These are phyloP conservation scores for Chiridota heheva DNA, from an alignment of 35 echinoderm and acorn worm species.

Conservation along the genomic window DNA sequence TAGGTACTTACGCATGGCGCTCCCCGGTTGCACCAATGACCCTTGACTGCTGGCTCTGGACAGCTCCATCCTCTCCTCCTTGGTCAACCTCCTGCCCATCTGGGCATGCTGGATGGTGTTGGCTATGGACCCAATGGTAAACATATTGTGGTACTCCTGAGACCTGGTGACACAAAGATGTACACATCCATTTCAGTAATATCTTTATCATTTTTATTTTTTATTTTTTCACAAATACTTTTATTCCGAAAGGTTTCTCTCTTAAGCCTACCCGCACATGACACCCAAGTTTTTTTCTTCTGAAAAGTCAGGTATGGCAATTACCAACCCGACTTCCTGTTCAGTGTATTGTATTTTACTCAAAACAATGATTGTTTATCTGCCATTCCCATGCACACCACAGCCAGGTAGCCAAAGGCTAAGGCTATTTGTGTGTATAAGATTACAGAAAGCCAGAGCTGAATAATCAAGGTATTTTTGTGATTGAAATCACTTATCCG, in stretches of 20 bases:
- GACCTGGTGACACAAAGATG: constrained; percentile 57
- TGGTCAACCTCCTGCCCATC: constrained; percentile 79
- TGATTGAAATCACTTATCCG: no score
- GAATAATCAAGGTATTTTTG: no score
- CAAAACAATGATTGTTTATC: no score
- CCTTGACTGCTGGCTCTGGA: constrained; percentile 88
- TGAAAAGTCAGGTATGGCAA: no score
- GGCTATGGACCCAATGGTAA: constrained; percentile 76
- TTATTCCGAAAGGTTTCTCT: not conserved
- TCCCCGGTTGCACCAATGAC: constrained; percentile 80
- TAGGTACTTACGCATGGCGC: constrained; percentile 86
- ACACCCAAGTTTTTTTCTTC: no score
- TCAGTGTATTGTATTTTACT: no score
- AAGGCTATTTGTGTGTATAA: no score
- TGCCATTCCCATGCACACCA: no score
- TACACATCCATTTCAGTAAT: not conserved
- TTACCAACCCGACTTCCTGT: no score
- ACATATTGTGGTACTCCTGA: constrained; percentile 93
- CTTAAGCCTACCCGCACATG: no score
- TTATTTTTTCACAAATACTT: not conserved
- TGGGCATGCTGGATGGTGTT: constrained; percentile 71
- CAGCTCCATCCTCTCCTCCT: constrained; percentile 82
- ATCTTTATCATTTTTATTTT: not conserved
- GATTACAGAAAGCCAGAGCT: no score
- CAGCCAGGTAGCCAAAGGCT: no score